Evolutionary conservation across 1,140 invertebrate species (phyloP), one percentile per base, ranked within the genome.

Genomic region (Calephelis nemesis): DNA sequence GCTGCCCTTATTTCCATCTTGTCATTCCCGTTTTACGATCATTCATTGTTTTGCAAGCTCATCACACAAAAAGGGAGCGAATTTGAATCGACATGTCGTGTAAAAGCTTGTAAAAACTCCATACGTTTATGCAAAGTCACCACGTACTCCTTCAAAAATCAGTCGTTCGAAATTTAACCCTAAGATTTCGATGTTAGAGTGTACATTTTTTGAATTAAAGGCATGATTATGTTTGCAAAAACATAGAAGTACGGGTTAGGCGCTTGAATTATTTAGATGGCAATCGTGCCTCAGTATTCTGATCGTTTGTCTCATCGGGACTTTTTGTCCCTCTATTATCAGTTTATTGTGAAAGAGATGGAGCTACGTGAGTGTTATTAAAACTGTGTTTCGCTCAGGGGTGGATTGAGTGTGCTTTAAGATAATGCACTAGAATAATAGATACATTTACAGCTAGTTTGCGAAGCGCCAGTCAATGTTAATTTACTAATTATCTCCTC

Each of bases 231-330:
- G 65, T 63, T 50, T 69, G 75, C 70, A 71, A 64, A 72, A 74
- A 73, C 73, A 70, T 71, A 74, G 76, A 80, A 80, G 83, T 77
- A 86, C 79, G 79, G 82, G 76, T 85, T 81, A 83, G 76, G 76
- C 71, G 81, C 77, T 77, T 90, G 87, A 90, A 90, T 90, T 87
- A 90, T 90, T 90, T 88, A 90, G 83, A 85, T 84, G 82, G 81
- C 85, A 90, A 88, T 90, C 87, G 79, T 83, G 83, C 78, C 77
- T 90, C 81, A 76, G 83, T 85, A 85, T 86, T 84, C 81, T 82
- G 82, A 89, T 89, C 85, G 81, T 87, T 86, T 79, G 81, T 86
- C 83, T 86, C 85, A 85, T 86, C 77, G 80, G 73, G 52, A 60
- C 70, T 67, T 73, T 75, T 70, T 68, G 68, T 75, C 68, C 63